A percentile compares a stretch with the other conserved stretches of the same genome.
Evolutionary conservation across 2,113 vertebrate species (phyloP).

Genomic region (Stigmatopora argus): DNA sequence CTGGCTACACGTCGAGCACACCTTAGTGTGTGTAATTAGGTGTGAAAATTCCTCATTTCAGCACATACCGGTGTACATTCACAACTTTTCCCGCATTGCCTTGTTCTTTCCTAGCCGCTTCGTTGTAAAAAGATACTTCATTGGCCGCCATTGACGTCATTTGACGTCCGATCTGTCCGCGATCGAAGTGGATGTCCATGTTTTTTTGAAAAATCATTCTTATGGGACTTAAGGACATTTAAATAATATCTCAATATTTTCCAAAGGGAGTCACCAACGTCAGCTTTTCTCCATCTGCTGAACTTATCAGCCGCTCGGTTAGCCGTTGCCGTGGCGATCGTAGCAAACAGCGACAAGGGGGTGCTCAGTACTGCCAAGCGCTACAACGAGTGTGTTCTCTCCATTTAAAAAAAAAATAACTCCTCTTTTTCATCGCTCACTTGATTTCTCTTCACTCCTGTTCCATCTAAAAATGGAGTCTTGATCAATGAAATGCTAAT

Average conservation of each 20-base stretch:
- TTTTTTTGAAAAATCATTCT: too few relatives aligned
- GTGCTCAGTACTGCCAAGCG: conserved; percentile 42
- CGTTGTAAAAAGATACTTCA: too few relatives aligned
- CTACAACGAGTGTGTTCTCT: conserved; percentile 59
- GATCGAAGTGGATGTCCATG: too few relatives aligned
- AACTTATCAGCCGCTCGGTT: conserved; percentile 58
- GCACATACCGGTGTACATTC: not conserved
- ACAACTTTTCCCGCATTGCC: not conserved
- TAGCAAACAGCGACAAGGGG: conserved; percentile 44
- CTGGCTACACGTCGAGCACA: conserved; percentile 19
- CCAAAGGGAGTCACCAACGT: not conserved
- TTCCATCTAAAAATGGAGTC: not conserved
- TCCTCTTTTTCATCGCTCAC: conserved; percentile 4
- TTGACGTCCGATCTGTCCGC: too few relatives aligned
- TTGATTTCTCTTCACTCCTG: conserved; percentile 3
- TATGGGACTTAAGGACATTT: too few relatives aligned
- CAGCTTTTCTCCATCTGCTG: conserved; percentile 62
- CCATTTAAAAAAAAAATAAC: not conserved
- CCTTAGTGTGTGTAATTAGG: conserved; percentile 4
- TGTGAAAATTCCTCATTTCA: conserved; percentile 17
- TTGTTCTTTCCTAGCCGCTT: not conserved
- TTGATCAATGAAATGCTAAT: conserved; percentile 1
- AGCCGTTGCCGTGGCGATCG: conserved; percentile 47
- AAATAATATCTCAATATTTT: not conserved
- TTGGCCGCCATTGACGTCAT: too few relatives aligned